These are phyloP conservation scores for Agonopterix arenella DNA, from an alignment of 2,888 invertebrate genomes.

Conservation along the genomic window DNA sequence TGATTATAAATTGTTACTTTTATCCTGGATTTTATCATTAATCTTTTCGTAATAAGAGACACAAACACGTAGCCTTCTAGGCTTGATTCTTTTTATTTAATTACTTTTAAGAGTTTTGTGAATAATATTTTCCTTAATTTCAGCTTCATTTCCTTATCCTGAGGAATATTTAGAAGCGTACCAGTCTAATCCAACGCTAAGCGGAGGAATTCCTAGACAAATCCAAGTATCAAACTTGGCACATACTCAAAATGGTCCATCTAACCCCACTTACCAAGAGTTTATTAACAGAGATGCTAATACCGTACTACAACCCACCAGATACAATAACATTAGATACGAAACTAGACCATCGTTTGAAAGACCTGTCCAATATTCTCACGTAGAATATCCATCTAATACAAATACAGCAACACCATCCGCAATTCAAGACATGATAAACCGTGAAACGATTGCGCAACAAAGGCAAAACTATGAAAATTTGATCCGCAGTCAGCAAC, in stretches of 20 bases:
- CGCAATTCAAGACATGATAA: conserved; percentile 2
- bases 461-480: conserved; percentile 10
- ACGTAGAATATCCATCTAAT: background rate
- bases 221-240: background rate
- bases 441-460: background rate
- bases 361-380: background rate
- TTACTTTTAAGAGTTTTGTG: background rate
- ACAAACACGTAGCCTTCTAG: too few relatives aligned
- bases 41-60: background rate
- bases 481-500: background rate
- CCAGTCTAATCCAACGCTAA: background rate
- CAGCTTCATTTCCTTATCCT: conserved; percentile 12
- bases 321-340: background rate
- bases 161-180: conserved; percentile 1
- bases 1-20: background rate
- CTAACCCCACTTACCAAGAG: background rate
- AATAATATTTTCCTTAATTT: background rate
- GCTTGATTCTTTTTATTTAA: background rate
- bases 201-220: background rate
- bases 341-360: background rate
- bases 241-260: background rate
- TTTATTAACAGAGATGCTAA: background rate
- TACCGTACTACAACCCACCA: background rate
- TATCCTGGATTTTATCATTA: background rate
- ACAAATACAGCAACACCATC: background rate